Base-by-base conservation (phyloP, 2,888 invertebrate genomes). In the Apocheima hispidaria region DNA sequence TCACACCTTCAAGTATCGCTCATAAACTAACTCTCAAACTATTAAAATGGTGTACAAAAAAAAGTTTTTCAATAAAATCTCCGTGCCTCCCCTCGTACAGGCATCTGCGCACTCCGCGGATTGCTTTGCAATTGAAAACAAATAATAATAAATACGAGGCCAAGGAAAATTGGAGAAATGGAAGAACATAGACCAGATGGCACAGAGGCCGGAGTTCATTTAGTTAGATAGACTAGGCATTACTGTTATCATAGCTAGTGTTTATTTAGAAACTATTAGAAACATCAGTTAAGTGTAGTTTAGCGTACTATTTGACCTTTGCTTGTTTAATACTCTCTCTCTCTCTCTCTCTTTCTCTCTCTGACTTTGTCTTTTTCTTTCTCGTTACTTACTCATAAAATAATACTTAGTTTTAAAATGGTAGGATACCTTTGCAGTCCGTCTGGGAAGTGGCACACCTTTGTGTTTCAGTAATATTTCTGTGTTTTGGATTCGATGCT, bases 41-140 rank as follows among this genome's bases (percentile, higher is more conserved):
- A 61, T 35, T 43, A 56, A 46, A 52, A 48, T 7, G 49, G 20
- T 57, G 54, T 55, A 57, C 57, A 57, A 41, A 48, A 46, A 41
- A 28, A 62, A 52, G 41, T 57, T 62, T 57, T 57, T 28, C 61
- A 52, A 57, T 62, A 62, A 48, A 62, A 51, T n/a, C 44, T 44
- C 28, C 16, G n/a, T 44, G 14, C 10, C 82, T 35, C 7, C 5
- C 2, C 38, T 38, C 18, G 79, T 83, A 84, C 87, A 79, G 72
- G 81, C 89, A 89, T 86, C 88, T 89, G 89, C 87, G 82, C 82
- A 83, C 83, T 79, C 84, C 84, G 78, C 82, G 89, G 90, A 90
- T 90, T 90, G 87, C 88, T 90, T 88, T 85, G 88, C 90, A 89
- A 91, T 90, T 90, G 90, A 90, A 90, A 90, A 90, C 90, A 90